Conservation (phyloP, 2,888 invertebrate genomes). For the Heliconius charithonia region DNA sequence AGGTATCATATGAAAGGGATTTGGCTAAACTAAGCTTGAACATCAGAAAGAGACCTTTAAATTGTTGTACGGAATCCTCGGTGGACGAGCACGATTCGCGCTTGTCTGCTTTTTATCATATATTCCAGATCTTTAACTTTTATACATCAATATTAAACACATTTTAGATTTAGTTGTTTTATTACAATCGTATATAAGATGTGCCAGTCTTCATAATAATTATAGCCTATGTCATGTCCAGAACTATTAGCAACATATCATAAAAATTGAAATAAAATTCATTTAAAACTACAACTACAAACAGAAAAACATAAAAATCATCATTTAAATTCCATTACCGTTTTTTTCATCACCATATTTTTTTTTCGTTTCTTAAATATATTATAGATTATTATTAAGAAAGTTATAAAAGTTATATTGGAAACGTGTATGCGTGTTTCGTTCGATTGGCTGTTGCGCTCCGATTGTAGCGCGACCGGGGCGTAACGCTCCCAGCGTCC, state of each 20-base stretch:
- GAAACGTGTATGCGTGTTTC: slow-evolving; percentile 29
- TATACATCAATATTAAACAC: no score
- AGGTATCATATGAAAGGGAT: no score
- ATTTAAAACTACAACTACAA: background rate
- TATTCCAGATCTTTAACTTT: no score
- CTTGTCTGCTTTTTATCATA: no score
- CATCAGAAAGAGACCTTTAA: no score
- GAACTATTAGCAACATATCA: background rate
- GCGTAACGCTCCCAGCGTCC: slow-evolving; percentile 33
- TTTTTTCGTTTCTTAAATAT: background rate
- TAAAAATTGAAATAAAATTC: background rate
- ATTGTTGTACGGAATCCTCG: no score
- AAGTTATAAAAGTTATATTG: slow-evolving; percentile 22
- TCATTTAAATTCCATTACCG: background rate
- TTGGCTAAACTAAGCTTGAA: no score
- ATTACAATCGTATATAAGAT: no score
- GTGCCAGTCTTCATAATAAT: background rate
- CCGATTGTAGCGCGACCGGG: slow-evolving; percentile 31
- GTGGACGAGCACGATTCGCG: no score
- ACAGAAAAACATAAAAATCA: background rate
- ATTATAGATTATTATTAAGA: background rate
- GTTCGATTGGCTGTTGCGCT: slow-evolving; percentile 36
- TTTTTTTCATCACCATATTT: background rate
- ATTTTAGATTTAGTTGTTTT: no score
- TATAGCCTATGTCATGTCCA: background rate